Evolutionary conservation across 2,888 invertebrate genomes (phyloP), one percentile per base, ranked within the genome.

Genomic region (Octonoba sinensis): DNA sequence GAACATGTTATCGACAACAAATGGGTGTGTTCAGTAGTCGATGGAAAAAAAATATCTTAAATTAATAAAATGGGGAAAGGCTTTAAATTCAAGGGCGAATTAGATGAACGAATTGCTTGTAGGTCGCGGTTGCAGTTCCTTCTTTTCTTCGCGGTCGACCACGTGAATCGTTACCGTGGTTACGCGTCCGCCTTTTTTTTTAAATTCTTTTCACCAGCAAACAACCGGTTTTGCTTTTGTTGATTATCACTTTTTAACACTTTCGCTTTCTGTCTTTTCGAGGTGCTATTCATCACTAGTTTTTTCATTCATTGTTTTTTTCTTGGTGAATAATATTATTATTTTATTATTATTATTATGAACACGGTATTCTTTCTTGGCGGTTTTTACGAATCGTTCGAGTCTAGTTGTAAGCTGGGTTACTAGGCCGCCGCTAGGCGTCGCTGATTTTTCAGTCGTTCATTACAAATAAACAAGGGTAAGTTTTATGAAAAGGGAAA

Each of bases 321-420:
- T 12, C 27, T 22, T 11, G 8, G 22, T 60, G 27, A 60, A 12
- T 60, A 27, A 27, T 15, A 16, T 60, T 60, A 60, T 60, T 60
- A 15, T 22, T 56, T 56, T 24, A 60, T 51, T 27, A 60, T 60
- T 16, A 60, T 60, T 60, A 60, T 60, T 27, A 51, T 18, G 4
- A 16, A 18, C 18, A 16, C n/a, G 18, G 6, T 51, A 16, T 60
- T 64, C 20, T 22, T 64, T 44, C 27, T 18, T 22, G 8, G 16
- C 51, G 6, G 8, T 47, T 65, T 60, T 65, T 49, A 36, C 13
- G 49, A 65, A 47, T 44, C 8, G 56, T 54, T 65, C 65, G 73
- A 65, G 73, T 73, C 64, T 65, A 73, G 46, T 65, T 73, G 56
- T 44, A 62, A 73, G 73, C 51, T 73, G 49, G 73, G 73, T 64